Base-by-base conservation (phyloP, 64 coral and sea anemone genomes). In the Actinia tenebrosa region DNA sequence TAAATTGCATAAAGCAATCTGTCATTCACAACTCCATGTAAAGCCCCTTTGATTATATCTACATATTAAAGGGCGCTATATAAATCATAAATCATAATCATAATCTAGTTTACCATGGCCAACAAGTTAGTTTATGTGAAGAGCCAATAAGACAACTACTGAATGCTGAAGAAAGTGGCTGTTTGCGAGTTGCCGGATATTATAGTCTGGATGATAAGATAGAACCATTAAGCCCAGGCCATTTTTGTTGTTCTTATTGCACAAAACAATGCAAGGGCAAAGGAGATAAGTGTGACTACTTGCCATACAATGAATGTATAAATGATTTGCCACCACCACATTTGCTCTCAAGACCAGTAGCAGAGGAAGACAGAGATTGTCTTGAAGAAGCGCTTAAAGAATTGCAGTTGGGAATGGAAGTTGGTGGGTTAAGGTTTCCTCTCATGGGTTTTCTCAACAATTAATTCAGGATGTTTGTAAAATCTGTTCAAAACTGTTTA, bases 121-220 rank as follows among this genome's bases (percentile, higher is more conserved):
- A 82, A 16, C 87, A 89, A 89, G 6, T 82, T n/a, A 60, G 87
- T 30, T 71, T 19, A 16, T 89, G 87, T 89, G 87, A 80, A 82
- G 61, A 82, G 44, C 27, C 75, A 5, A 56, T 81, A 10, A 88
- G 61, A 56, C 54, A 80, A 27, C 80, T 89, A 23, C 42, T 88
- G 17, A 75, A 19, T 80, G 60, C 54, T 44, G 47, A 42, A 22
- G 56, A 53, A 58, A 30, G 26, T 1, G 11, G 53, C 13, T 89
- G 87, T 62, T 71, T 81, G 15, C 37, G 60, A 0, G 56, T 89
- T 10, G 78, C 87, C 17, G 79, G 78, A 25, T 89, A 82, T 42
- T 10, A 27, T 22, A 46, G 54, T 13, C 46, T 89, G 16, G 87
- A 89, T 47, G 45, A 83, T 47, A 23, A 37, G 18, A 83, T 89